These are phyloP conservation scores for Montipora capitata DNA, from an alignment of 92 coral and sea anemone species.

Conservation along the genomic window DNA sequence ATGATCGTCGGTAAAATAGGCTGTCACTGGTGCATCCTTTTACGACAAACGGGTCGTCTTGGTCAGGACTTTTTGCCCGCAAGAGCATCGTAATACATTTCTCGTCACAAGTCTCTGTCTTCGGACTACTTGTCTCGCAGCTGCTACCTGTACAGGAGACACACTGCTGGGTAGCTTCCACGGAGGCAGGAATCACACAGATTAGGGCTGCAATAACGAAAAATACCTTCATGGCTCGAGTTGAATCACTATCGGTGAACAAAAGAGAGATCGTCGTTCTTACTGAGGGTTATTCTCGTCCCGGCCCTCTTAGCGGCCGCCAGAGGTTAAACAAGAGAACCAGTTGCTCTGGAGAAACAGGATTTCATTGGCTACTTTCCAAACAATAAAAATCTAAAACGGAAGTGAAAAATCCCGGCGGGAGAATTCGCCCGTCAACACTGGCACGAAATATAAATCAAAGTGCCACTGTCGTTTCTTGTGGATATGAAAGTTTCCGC, in stretches of 20 bases:
- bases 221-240: not conserved
- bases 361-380: too few relatives aligned
- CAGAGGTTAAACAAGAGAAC: too few relatives aligned
- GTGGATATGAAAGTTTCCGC: too few relatives aligned
- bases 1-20: slow-evolving; percentile 9
- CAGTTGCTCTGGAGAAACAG: too few relatives aligned
- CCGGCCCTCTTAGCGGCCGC: too few relatives aligned
- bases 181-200: not conserved
- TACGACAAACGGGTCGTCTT: not conserved
- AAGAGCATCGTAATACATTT: not conserved
- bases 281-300: too few relatives aligned
- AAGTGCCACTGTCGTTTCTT: too few relatives aligned
- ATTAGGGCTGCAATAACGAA: not conserved
- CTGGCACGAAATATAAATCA: too few relatives aligned
- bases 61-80: slow-evolving; percentile 14
- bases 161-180: slow-evolving; percentile 3
- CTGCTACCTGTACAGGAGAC: not conserved
- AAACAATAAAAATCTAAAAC: too few relatives aligned
- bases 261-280: not conserved
- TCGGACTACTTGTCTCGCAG: not conserved
- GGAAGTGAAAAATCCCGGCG: too few relatives aligned
- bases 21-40: slow-evolving; percentile 14
- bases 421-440: too few relatives aligned
- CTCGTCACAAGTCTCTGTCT: not conserved
- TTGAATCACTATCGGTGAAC: not conserved